Evolutionary conservation across 2,888 invertebrate species (phyloP), one percentile per base, ranked within the genome.

Genomic region (Tetropium fuscum): DNA sequence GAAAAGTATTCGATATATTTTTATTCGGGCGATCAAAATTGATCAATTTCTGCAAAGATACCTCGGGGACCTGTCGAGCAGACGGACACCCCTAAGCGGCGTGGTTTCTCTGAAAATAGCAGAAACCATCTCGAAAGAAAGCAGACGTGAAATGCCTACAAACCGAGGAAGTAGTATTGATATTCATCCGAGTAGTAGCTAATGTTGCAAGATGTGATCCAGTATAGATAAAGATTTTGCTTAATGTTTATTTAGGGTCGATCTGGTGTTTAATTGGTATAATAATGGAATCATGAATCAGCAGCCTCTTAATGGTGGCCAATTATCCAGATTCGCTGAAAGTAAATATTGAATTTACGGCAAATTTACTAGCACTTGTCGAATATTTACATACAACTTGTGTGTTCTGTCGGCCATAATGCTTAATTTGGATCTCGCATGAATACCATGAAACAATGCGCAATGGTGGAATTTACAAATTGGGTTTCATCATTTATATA

Each of bases 271-370:
- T 68, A 68, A 68, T 68, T 68, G 64, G 64, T 54, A 53, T 56
- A 49, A 54, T 63, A 63, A 61, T 63, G 54, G 53, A 63, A 61
- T 60, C 61, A 56, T 68, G 68, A 68, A 63, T 68, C 64, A 68
- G 68, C 68, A 59, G 53, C 40, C 43, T 40, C 63, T 56, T 64
- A 58, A 60, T 63, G 58, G 45, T 54, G 48, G 58, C 55, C 56
- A 67, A 67, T 66, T 64, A 64, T 58, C 59, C 36, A 49, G 61
- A 59, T 53, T 49, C 40, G 18, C 51, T 16, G 51, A 40, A 51
- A 22, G 51, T 49, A 62, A 62, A 62, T 62, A 62, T 62, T 62
- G 54, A 54, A 55, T 18, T 54, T 47, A 48, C 32, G 38, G 32
- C 20, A 44, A 41, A 58, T 54, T 51, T 54, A 54, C 54, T 60